Conservation (phyloP, 2,797 vertebrate species). For the Lutjanus campechanus region DNA sequence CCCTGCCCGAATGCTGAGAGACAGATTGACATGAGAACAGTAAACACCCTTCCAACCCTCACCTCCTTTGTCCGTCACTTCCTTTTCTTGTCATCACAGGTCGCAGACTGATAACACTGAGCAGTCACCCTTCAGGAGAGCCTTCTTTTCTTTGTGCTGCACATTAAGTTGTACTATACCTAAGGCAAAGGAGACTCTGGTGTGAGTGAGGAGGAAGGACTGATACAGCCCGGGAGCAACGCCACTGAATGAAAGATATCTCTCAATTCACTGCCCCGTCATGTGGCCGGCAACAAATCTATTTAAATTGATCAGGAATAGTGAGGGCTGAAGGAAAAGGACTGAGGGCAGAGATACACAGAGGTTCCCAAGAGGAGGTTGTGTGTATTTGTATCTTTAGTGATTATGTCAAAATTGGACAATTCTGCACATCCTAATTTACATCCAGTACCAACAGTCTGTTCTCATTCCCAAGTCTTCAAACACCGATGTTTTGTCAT, state of each 20-base stretch:
- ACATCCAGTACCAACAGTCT: not conserved
- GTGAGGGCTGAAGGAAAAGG: not conserved
- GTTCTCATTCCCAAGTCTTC: no score
- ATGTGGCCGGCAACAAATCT: constrained; percentile 36
- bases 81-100: constrained; percentile 16
- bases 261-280: constrained; percentile 23
- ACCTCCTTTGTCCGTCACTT: not conserved
- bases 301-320: constrained; percentile 65
- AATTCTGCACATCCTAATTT: not conserved
- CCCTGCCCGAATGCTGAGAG: constrained; percentile 28
- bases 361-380: not conserved
- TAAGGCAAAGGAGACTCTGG: constrained; percentile 23
- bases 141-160: constrained; percentile 26
- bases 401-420: not conserved
- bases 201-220: constrained; percentile 16
- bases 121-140: constrained; percentile 36
- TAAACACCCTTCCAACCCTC: not conserved
- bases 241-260: constrained; percentile 41
- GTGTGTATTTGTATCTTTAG: not conserved
- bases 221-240: constrained; percentile 27
- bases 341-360: not conserved
- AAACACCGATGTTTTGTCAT: no score
- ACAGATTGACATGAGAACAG: constrained; percentile 49
- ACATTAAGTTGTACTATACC: constrained; percentile 47
- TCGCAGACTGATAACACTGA: constrained; percentile 51